Conservation (phyloP, 2,113 vertebrate genomes). For the Hippopotamus amphibius region DNA sequence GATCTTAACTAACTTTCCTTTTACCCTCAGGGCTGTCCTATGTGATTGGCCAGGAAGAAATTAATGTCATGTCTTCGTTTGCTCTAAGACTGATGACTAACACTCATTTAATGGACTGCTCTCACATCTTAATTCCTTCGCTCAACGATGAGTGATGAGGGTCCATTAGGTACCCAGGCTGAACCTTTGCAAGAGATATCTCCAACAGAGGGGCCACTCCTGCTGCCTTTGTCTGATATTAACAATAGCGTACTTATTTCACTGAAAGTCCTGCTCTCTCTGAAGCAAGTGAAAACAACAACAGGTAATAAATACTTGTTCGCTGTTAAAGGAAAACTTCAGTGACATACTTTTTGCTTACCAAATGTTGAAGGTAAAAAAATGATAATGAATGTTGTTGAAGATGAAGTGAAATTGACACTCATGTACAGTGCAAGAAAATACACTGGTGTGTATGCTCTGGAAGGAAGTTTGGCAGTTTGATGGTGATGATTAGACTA, state of each 20-base stretch:
- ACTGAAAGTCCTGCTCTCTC: neutral
- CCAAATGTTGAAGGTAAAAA: constrained; percentile 4
- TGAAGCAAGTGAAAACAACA: neutral
- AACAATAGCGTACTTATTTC: neutral
- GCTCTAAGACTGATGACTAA: constrained; percentile 4
- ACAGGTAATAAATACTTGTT: neutral
- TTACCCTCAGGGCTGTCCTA: neutral
- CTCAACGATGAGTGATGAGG: constrained; percentile 15
- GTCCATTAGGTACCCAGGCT: neutral
- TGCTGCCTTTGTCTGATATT: neutral
- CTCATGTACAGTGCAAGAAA: neutral
- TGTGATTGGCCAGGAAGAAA: constrained; percentile 21
- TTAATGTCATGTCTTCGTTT: neutral
- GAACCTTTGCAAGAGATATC: neutral
- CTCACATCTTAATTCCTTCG: neutral
- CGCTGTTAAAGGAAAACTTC: constrained; percentile 10
- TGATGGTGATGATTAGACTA: neutral
- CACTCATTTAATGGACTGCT: neutral
- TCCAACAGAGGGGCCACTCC: neutral
- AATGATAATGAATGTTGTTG: neutral
- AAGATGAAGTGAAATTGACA: neutral
- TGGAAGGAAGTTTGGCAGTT: neutral
- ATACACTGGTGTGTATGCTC: neutral
- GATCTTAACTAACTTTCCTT: neutral
- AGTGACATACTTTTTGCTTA: neutral